phyloP scores from a whole-genome alignment of 2,797 vertebrate species.

The Galaxias olidus region DNA sequence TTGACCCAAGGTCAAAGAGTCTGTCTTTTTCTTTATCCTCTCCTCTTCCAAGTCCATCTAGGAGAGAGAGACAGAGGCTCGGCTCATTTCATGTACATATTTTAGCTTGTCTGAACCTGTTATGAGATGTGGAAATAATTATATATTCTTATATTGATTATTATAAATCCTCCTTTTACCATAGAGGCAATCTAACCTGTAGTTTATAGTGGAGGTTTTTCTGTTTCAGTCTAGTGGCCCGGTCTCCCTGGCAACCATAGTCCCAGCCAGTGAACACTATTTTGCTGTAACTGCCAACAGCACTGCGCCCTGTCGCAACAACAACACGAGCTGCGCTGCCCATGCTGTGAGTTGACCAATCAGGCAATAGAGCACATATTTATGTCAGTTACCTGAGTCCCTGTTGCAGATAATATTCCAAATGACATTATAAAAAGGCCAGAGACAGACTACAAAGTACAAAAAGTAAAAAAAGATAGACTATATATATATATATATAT shows the following conservation, averaged over 20 bases:
- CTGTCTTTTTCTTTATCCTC: conserved; percentile 56
- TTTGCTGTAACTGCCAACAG: conserved; percentile 79
- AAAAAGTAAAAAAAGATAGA: background rate
- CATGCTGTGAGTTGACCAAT: conserved; percentile 66
- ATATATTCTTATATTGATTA: background rate
- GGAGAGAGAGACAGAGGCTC: conserved; percentile 4
- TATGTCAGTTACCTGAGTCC: conserved; percentile 23
- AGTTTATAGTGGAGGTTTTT: conserved; percentile 80
- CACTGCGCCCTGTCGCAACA: conserved; percentile 73
- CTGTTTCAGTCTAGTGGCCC: conserved; percentile 77
- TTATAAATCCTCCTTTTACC: conserved; percentile 8
- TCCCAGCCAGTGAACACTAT: conserved; percentile 86
- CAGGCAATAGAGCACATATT: conserved; percentile 29
- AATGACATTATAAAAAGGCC: conserved; percentile 15
- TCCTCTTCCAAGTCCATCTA: conserved; percentile 89
- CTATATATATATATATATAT: too few relatives aligned
- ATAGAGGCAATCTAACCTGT: conserved; percentile 72
- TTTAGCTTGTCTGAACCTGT: too few relatives aligned
- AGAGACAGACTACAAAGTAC: background rate
- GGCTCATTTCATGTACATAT: too few relatives aligned
- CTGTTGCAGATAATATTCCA: background rate
- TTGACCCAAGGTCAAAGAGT: conserved; percentile 68
- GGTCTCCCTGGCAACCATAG: conserved; percentile 76
- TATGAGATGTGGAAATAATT: background rate
- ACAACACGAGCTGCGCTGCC: conserved; percentile 76